Conservation (phyloP, 2,113 vertebrate genomes). For the Semnopithecus entellus region DNA sequence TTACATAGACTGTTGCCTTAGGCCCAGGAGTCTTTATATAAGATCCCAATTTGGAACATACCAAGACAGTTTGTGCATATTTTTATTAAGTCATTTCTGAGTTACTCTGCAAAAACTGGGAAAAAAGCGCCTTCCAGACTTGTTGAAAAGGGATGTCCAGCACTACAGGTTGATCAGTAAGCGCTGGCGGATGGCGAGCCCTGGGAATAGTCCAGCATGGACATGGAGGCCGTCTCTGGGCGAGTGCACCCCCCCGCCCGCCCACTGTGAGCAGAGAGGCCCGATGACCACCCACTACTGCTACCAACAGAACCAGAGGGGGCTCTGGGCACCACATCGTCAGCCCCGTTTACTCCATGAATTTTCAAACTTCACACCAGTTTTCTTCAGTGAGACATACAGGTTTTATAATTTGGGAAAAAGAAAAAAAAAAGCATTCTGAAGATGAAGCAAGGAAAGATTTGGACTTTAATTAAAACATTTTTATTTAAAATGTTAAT, state of each 20-base stretch:
- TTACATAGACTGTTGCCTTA: background rate
- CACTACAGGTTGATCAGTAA: background rate
- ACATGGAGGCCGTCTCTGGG: background rate
- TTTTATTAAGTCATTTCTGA: background rate
- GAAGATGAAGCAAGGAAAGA: background rate
- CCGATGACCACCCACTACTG: fast-evolving
- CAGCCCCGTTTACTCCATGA: background rate
- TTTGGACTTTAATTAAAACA: background rate
- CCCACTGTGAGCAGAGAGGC: background rate
- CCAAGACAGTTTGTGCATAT: background rate
- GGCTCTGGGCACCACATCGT: background rate
- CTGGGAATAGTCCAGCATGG: background rate
- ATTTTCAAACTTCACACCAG: background rate
- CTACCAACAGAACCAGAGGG: no score
- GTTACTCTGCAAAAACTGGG: background rate
- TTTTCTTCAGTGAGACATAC: background rate
- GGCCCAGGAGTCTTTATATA: no score
- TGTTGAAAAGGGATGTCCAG: background rate
- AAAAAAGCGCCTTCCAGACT: background rate
- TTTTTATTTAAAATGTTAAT: background rate
- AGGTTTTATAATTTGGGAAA: background rate
- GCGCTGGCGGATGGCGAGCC: background rate
- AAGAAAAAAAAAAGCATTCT: background rate
- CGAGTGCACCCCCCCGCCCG: no score
- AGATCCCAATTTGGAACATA: background rate